phyloP scores from a whole-genome alignment of 2,113 vertebrate species.

The Ptyas mucosa region DNA sequence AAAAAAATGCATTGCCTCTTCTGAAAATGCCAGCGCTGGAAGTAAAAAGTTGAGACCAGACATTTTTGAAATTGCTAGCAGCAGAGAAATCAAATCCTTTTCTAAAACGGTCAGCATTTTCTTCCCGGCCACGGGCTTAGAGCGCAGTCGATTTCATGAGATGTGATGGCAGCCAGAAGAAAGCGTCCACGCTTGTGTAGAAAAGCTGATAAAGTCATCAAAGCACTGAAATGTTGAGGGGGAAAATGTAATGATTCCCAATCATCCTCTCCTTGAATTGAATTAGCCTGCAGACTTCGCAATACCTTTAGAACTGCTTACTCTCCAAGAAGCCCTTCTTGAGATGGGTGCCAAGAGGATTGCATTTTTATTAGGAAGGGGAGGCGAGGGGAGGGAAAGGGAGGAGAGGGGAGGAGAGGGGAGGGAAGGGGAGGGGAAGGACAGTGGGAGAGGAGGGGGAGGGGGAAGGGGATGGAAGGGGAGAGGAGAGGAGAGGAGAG shows the following conservation, averaged over 20 bases:
- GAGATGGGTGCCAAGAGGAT: slow-evolving; percentile 22
- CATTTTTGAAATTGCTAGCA: slow-evolving; percentile 26
- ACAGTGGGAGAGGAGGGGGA: no score
- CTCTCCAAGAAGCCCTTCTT: slow-evolving; percentile 27
- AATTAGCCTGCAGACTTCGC: slow-evolving; percentile 34
- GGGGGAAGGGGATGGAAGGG: no score
- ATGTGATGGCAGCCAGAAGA: not conserved
- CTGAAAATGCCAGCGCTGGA: not conserved
- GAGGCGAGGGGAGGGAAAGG: not conserved
- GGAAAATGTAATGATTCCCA: slow-evolving; percentile 46
- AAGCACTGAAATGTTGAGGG: slow-evolving; percentile 10
- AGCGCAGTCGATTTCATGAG: slow-evolving; percentile 37
- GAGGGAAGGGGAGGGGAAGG: not conserved
- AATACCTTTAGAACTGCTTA: slow-evolving; percentile 26
- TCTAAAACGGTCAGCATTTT: slow-evolving; percentile 14
- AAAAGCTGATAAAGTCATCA: slow-evolving; percentile 28
- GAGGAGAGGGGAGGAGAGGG: not conserved
- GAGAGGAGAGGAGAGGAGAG: rapidly evolving
- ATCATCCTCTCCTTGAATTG: slow-evolving; percentile 24
- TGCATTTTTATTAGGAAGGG: slow-evolving; percentile 41
- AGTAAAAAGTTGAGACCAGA: not conserved
- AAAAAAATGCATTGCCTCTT: not conserved
- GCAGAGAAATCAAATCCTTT: slow-evolving; percentile 20
- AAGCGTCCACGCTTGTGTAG: slow-evolving; percentile 21
- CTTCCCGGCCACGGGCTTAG: slow-evolving; percentile 8